Base-by-base conservation (phyloP, 2,888 invertebrate genomes). In the Eulithis prunata region DNA sequence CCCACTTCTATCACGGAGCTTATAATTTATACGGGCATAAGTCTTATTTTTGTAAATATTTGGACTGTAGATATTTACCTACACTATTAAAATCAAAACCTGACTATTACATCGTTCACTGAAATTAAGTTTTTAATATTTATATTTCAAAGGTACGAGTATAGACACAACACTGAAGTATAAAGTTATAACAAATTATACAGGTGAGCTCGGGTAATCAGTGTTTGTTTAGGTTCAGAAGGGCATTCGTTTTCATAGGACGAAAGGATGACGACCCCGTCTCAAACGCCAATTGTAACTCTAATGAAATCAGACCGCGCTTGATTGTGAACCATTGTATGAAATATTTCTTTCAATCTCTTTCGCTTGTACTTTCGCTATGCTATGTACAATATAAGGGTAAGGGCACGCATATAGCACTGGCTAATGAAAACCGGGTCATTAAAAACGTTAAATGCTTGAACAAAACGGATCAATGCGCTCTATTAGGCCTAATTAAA, bases 201-300 rank as follows among this genome's bases (percentile, higher is more conserved):
- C 43, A 55, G 58, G 63, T 67, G 62, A 54, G 49, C 14, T 38
- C 56, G 21, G 7, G 11, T 52, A 61, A 51, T 59, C 14, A 66
- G 66, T 73, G 75, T 78, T 78, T 78, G 77, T 71, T 73, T 71
- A 78, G 77, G 72, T 76, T 57, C 63, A 73, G 76, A 76, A 80
- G 78, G 83, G 78, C 81, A 70, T 74, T 75, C 70, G 64, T 55
- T 57, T 58, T 63, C 61, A 56, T 71, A 72, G 78, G 79, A 73
- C 81, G 73, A 59, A 59, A 68, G 83, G 77, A 59, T 77, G 73
- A 64, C 62, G 82, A 77, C 78, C 80, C 72, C 64, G 72, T 71
- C 75, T 75, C 66, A 70, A 61, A 60, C 53, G 69, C 69, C 71
- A 68, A 73, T 71, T 73, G 70, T 66, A 58, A 68, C 62, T 53